Evolutionary conservation across 2,888 invertebrate genomes (phyloP).

Genomic region (Malthinus flaveolus): DNA sequence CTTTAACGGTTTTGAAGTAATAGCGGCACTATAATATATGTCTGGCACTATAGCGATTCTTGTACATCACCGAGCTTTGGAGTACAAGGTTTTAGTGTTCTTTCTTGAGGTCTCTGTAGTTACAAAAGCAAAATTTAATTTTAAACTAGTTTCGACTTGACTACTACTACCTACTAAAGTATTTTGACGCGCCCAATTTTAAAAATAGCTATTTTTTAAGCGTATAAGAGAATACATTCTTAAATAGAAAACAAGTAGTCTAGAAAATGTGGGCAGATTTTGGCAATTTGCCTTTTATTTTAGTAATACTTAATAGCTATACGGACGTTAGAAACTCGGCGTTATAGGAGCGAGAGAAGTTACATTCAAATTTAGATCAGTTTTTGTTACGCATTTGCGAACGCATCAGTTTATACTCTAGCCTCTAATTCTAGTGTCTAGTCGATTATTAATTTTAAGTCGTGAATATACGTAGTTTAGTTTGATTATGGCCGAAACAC

Average conservation of each 20-base stretch:
- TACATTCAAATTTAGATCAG: conserved; percentile 33
- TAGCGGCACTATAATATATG: too few species aligned
- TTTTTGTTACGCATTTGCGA: conserved; percentile 33
- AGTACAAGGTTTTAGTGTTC: too few species aligned
- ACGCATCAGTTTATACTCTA: conserved; percentile 19
- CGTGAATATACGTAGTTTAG: conserved; percentile 13
- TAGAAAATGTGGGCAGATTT: conserved; percentile 24
- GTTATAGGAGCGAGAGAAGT: conserved; percentile 32
- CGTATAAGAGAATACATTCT: conserved; percentile 7
- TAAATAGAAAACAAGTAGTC: conserved; percentile 22
- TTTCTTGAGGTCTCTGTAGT: too few species aligned
- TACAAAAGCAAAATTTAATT: too few species aligned
- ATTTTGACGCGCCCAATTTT: too few species aligned
- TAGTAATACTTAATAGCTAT: conserved; percentile 19
- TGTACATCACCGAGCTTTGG: too few species aligned
- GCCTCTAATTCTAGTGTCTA: too few species aligned
- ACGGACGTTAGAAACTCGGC: conserved; percentile 19
- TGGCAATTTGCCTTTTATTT: conserved; percentile 26
- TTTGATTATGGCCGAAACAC: conserved; percentile 27
- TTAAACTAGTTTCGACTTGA: too few species aligned
- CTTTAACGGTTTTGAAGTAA: too few species aligned
- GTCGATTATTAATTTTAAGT: conserved; percentile 9
- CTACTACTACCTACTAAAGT: too few species aligned
- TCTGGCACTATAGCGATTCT: too few species aligned
- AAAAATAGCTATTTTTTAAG: not conserved